A percentile compares a stretch with the other conserved stretches of the same genome.
phyloP scores from a whole-genome alignment of 37 sponge, comb jelly and placozoan species.

The Cladorhizidae sp. region DNA sequence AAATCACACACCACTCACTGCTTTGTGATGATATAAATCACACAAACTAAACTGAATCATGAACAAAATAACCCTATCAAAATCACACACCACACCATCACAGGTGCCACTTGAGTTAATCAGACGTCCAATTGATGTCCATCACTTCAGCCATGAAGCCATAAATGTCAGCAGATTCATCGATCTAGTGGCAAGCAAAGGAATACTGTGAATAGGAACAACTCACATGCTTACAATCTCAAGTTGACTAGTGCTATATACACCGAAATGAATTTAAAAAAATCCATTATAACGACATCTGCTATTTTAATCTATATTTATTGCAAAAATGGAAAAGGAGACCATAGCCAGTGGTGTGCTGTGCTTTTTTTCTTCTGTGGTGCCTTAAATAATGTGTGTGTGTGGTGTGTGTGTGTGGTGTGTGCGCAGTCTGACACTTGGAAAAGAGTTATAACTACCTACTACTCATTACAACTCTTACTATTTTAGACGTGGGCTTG shows the following conservation, averaged over 20 bases:
- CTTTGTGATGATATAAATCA: no score
- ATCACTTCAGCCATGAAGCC: constrained; percentile 78
- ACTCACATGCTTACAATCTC: no score
- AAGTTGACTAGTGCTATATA: no score
- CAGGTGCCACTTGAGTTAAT: no score
- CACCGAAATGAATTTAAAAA: no score
- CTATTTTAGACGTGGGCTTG: constrained; percentile 93
- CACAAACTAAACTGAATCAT: no score
- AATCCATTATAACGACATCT: no score
- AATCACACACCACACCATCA: no score
- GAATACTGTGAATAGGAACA: not conserved
- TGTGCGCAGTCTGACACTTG: no score
- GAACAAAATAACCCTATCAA: no score
- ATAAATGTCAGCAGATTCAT: constrained; percentile 83
- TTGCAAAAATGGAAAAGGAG: not conserved
- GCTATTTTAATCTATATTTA: not conserved
- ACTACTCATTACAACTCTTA: constrained; percentile 42
- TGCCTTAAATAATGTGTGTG: no score
- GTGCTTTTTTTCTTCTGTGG: not conserved
- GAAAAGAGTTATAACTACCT: not conserved
- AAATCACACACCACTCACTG: no score
- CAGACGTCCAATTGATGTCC: constrained; percentile 47
- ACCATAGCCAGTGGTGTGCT: not conserved
- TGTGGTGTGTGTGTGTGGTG: not conserved
- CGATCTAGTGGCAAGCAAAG: constrained; percentile 49